Conservation (phyloP, 2,888 invertebrate species). For the Apotomis betuletana region DNA sequence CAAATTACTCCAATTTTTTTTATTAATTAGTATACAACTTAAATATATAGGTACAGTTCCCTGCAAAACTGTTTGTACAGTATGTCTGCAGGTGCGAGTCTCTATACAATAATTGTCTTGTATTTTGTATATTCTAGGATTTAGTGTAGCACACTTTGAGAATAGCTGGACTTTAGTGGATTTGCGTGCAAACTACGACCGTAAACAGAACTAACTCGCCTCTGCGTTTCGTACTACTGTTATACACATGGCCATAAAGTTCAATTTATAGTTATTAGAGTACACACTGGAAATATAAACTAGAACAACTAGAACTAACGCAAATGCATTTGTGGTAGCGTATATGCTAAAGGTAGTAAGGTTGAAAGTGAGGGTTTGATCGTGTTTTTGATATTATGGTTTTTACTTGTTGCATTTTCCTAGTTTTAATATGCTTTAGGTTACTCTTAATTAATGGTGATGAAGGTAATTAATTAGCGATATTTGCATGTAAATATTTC, state of each 20-base stretch:
- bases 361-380: background rate
- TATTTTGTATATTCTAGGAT: too few species aligned
- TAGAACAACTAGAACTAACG: constrained; percentile 9
- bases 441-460: background rate
- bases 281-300: constrained; percentile 18
- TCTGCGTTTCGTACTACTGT: background rate
- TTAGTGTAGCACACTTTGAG: too few species aligned
- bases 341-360: constrained; percentile 6
- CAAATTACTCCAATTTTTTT: too few species aligned
- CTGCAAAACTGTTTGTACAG: too few species aligned
- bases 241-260: constrained; percentile 7
- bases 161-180: background rate
- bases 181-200: constrained; percentile 27
- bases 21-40: too few species aligned
- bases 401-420: constrained; percentile 23
- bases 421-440: constrained; percentile 28
- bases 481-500: too few species aligned
- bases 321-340: background rate
- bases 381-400: background rate
- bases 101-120: too few species aligned
- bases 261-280: background rate
- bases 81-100: too few species aligned
- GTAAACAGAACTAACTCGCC: constrained; percentile 3
- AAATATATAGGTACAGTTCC: too few species aligned
- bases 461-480: background rate